Percentiles rank a stretch among this genome's conserved stretches.
phyloP scores from a whole-genome alignment of 2,113 vertebrate species.

The Rhodinocichla rosea region DNA sequence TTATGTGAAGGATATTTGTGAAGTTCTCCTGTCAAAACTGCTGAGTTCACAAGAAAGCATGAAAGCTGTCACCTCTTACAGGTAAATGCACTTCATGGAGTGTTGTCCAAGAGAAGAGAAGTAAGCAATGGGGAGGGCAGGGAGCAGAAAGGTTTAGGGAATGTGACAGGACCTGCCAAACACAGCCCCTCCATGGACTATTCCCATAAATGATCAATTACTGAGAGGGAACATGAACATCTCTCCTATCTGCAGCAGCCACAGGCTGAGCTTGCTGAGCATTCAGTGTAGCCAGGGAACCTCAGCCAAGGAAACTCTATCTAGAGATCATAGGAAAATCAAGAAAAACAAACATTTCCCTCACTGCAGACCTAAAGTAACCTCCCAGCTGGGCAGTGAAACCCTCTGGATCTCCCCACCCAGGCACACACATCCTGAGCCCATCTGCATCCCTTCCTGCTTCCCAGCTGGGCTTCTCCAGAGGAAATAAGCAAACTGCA shows the following conservation, averaged over 20 bases:
- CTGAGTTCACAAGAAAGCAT: neutral
- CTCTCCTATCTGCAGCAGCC: neutral
- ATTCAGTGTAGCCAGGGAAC: accelerated
- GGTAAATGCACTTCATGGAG: neutral
- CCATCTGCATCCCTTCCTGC: neutral
- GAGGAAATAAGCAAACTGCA: neutral
- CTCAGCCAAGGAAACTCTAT: neutral
- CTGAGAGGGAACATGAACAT: neutral
- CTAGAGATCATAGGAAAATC: neutral
- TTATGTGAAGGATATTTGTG: neutral
- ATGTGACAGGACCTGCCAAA: neutral
- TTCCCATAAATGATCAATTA: neutral
- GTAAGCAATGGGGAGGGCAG: neutral
- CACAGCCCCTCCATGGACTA: neutral
- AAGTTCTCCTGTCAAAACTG: neutral
- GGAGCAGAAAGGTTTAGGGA: neutral
- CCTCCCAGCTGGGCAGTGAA: neutral
- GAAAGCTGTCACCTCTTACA: neutral
- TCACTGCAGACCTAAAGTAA: neutral
- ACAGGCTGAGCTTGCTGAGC: neutral
- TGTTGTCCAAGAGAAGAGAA: neutral
- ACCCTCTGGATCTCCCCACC: neutral
- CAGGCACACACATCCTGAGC: neutral
- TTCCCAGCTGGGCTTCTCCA: neutral
- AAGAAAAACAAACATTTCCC: neutral